These are phyloP conservation scores for Sinonovacula constricta DNA, from an alignment of 1,140 invertebrate species.

Conservation along the genomic window DNA sequence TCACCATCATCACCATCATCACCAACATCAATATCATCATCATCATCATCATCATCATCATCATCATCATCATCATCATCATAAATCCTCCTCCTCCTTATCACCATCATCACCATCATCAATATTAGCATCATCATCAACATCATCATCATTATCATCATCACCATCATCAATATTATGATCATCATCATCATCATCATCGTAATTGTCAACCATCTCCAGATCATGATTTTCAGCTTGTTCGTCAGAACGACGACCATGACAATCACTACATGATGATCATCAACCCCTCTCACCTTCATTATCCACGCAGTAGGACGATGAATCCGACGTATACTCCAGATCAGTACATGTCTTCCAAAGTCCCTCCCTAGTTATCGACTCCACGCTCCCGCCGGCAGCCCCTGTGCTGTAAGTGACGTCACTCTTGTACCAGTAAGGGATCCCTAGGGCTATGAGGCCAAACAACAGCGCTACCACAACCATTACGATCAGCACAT, in stretches of 20 bases:
- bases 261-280: too few species aligned
- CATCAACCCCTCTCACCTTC: conserved; percentile 24
- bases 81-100: too few species aligned
- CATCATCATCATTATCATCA: too few species aligned
- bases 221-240: not conserved
- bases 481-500: conserved; percentile 10
- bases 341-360: conserved; percentile 42
- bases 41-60: too few species aligned
- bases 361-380: conserved; percentile 37
- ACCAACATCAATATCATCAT: too few species aligned
- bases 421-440: conserved; percentile 43
- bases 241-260: too few species aligned
- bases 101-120: too few species aligned
- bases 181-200: too few species aligned
- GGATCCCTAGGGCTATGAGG: conserved; percentile 22
- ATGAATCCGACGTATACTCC: conserved; percentile 7
- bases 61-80: too few species aligned
- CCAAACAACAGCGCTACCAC: conserved; percentile 28
- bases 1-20: too few species aligned
- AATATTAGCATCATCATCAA: too few species aligned
- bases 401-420: not conserved
- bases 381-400: conserved; percentile 10
- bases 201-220: not conserved
- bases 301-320: conserved; percentile 30
- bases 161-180: too few species aligned